Evolutionary conservation across 2,113 vertebrate genomes (phyloP).

Genomic region (Barbus barbus): DNA sequence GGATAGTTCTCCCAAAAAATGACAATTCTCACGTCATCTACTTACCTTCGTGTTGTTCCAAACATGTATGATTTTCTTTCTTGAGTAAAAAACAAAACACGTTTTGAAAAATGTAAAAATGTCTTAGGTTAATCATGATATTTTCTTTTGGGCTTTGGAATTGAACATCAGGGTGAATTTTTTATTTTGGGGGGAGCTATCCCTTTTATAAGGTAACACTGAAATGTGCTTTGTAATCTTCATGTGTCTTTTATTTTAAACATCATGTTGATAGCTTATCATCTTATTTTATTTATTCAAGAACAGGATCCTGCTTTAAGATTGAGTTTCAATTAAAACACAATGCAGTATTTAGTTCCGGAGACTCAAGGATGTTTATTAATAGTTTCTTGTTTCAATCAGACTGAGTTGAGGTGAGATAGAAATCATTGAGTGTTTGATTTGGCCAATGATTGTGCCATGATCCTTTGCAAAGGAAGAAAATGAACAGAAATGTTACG

Average conservation of each 20-base stretch:
- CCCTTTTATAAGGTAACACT: too few relatives aligned
- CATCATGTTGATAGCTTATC: background rate
- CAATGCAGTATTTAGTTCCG: background rate
- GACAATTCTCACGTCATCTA: background rate
- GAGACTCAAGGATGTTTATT: conserved; percentile 50
- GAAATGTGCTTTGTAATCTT: background rate
- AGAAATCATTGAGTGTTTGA: background rate
- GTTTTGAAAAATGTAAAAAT: background rate
- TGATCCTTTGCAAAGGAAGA: conserved; percentile 14
- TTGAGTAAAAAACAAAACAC: too few relatives aligned
- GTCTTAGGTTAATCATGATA: background rate
- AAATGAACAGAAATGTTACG: background rate
- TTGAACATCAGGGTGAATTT: background rate
- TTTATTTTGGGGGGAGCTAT: too few relatives aligned
- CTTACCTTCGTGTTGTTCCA: background rate
- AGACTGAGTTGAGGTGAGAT: conserved; percentile 2
- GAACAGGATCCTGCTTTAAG: background rate
- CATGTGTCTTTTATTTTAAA: background rate
- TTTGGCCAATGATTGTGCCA: background rate
- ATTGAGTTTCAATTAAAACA: conserved; percentile 13
- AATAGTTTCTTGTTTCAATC: conserved; percentile 10
- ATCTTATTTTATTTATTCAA: background rate
- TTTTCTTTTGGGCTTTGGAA: background rate
- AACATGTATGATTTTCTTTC: too few relatives aligned
- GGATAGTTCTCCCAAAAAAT: background rate